phyloP scores from a whole-genome alignment of 2,888 invertebrate species.

The Mycogona germanica region DNA sequence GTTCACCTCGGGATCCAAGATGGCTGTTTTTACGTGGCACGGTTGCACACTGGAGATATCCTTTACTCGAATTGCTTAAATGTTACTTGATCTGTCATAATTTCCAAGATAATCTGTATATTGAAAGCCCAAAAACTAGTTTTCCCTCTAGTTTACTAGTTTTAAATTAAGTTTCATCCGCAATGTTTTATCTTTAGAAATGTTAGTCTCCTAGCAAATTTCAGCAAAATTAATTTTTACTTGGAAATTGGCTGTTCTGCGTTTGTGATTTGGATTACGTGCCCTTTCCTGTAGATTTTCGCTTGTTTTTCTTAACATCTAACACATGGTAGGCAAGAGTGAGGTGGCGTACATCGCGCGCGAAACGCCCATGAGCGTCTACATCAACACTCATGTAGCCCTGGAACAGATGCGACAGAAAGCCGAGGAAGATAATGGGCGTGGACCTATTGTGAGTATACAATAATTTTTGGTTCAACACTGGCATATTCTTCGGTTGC shows the following conservation, averaged over 20 bases:
- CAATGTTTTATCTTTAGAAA: too few relatives aligned
- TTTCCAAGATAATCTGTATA: not conserved
- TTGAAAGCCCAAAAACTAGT: too few relatives aligned
- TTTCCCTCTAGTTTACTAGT: not conserved
- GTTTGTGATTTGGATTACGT: too few relatives aligned
- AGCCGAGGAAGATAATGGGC: constrained; percentile 46
- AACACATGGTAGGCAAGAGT: constrained; percentile 62
- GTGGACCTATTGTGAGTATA: constrained; percentile 58
- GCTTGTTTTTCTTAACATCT: not conserved
- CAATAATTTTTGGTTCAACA: too few relatives aligned
- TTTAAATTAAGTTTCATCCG: not conserved
- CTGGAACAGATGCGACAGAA: constrained; percentile 75
- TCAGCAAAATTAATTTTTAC: too few relatives aligned
- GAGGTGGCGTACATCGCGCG: constrained; percentile 91
- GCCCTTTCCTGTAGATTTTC: not conserved
- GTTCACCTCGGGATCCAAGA: constrained; percentile 80
- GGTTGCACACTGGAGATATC: constrained; percentile 65
- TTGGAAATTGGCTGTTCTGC: too few relatives aligned
- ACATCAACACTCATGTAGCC: constrained; percentile 90
- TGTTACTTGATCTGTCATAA: not conserved
- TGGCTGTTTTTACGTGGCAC: constrained; percentile 93
- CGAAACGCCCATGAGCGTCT: constrained; percentile 93
- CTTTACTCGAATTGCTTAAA: constrained; percentile 9
- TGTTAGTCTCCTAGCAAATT: too few relatives aligned
- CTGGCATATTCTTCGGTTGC: too few relatives aligned